Evolutionary conservation across 2,888 invertebrate genomes (phyloP), one percentile per base, ranked within the genome.

Genomic region (Leptinotarsa peninsularis): DNA sequence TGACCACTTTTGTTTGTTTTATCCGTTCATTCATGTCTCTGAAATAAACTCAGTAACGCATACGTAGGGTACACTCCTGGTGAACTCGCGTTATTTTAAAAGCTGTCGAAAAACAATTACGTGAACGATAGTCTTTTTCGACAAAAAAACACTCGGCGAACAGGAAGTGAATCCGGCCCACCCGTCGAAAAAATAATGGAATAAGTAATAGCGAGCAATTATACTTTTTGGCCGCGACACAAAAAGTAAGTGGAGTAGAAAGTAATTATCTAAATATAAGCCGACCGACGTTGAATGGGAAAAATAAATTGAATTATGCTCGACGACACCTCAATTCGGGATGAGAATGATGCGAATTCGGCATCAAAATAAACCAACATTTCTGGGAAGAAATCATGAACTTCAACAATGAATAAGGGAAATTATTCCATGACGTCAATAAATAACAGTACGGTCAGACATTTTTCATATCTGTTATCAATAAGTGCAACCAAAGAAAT

Each of bases 161-260:
- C 66, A 73, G 74, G 74, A 74, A 70, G 70, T 67, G 70, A 70
- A 58, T 58, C 63, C 73, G 60, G 60, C 67, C n/a, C 17, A 50
- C 21, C 49, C 63, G 70, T 63, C 54, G 66, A 70, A 74, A 74
- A 70, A 74, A 70, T 60, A 66, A 54, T 49, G 50, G 74, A 70
- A 70, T 70, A 56, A 74, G 66, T 74, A 74, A 74, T 74, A 56
- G 70, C 49, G 49, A 66, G 52, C 74, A 49, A 74, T 66, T 70
- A 74, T 70, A 70, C 69, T 76, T 76, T 75, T 76, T 78, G 78
- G 78, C 78, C 67, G 75, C 70, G 73, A 67, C 71, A 75, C 78
- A 78, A 76, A 71, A 76, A 63, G 70, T 75, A 74, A 76, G 77
- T 77, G 73, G 72, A 75, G 74, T 77, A 72, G 77, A 77, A 75